Conservation (phyloP, 2,113 vertebrate genomes). For the Tylochromis polylepis region DNA sequence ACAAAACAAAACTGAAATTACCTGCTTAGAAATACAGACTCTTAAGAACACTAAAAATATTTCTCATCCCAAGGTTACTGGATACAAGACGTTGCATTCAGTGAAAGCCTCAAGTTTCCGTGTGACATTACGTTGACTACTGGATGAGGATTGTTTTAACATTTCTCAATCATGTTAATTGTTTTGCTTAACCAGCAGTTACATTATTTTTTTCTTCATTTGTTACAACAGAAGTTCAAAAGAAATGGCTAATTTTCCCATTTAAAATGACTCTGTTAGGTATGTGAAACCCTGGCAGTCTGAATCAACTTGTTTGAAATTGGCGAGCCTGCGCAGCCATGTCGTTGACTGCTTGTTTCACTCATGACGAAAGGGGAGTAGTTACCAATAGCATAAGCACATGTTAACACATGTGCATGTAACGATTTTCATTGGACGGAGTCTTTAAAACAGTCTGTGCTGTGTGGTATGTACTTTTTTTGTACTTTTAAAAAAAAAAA, state of each 20-base stretch:
- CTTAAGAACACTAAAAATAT: background rate
- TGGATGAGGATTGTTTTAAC: background rate
- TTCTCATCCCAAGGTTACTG: too few relatives aligned
- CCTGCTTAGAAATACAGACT: background rate
- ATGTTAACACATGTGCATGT: background rate
- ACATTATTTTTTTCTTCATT: fast-evolving
- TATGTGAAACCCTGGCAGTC: background rate
- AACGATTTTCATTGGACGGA: background rate
- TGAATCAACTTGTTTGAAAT: background rate
- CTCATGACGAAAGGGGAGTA: background rate
- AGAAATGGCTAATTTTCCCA: background rate
- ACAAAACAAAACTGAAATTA: background rate
- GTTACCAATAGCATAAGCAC: background rate
- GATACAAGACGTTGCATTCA: background rate
- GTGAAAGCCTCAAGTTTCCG: background rate
- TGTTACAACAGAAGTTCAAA: background rate
- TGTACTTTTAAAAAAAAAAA: too few relatives aligned
- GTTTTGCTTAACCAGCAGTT: background rate
- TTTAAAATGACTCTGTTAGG: background rate
- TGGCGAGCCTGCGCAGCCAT: background rate
- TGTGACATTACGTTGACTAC: background rate
- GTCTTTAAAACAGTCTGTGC: background rate
- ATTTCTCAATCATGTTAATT: background rate
- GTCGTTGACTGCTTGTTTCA: background rate
- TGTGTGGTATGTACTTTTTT: background rate